Conservation (phyloP, 2,797 vertebrate species). For the Serranus cabrilla region DNA sequence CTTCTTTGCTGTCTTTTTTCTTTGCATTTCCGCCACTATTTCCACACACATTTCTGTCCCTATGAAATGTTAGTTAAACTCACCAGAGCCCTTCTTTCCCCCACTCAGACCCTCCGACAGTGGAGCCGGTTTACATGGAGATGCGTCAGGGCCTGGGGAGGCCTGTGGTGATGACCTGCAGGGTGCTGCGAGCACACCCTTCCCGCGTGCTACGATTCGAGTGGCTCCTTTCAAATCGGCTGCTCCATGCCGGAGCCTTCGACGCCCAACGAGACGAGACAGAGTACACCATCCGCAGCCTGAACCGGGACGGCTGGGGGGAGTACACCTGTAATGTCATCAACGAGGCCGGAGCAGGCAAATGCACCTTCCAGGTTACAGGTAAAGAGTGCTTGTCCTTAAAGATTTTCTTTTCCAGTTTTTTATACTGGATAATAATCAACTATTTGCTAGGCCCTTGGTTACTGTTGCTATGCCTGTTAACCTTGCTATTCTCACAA, state of each 20-base stretch:
- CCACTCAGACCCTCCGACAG: constrained; percentile 92
- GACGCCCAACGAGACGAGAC: constrained; percentile 92
- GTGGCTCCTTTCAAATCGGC: constrained; percentile 93
- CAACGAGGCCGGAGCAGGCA: constrained; percentile 95
- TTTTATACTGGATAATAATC: not conserved
- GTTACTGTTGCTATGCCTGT: not conserved
- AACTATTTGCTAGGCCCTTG: not conserved
- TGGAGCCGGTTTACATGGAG: constrained; percentile 93
- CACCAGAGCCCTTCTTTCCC: constrained; percentile 25
- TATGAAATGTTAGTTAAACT: constrained; percentile 35
- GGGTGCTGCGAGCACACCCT: constrained; percentile 93
- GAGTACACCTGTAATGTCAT: constrained; percentile 97
- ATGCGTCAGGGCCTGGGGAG: constrained; percentile 94
- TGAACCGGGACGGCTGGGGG: constrained; percentile 93
- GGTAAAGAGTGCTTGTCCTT: constrained; percentile 80
- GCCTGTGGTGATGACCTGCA: constrained; percentile 93
- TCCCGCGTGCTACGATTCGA: constrained; percentile 94
- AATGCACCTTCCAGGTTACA: constrained; percentile 96
- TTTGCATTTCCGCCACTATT: not conserved
- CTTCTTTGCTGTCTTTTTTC: constrained; percentile 6
- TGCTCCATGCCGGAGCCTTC: constrained; percentile 93
- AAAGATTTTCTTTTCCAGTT: not conserved
- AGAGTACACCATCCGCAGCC: constrained; percentile 90
- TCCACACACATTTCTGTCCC: constrained; percentile 18
- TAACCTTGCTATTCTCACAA: not conserved